Evolutionary conservation across 1,140 invertebrate species (phyloP).

Genomic region (Paralvinella palmiformis): DNA sequence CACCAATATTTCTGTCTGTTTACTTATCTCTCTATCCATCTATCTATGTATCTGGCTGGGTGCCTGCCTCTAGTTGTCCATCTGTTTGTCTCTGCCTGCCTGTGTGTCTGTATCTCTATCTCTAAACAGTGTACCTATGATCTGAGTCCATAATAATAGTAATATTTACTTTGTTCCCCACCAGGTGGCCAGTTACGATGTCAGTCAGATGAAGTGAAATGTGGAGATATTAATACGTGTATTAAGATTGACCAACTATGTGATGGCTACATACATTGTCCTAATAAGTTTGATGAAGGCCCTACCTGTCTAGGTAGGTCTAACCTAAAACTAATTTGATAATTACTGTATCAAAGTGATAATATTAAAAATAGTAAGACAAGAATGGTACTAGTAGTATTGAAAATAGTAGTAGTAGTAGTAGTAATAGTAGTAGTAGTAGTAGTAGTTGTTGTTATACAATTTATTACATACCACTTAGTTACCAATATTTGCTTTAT

Average conservation of each 20-base stretch:
- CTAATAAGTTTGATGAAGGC: constrained; percentile 22
- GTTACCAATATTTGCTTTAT: no score
- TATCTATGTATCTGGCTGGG: no score
- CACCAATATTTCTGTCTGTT: no score
- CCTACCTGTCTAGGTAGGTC: not conserved
- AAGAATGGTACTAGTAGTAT: not conserved
- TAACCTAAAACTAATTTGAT: not conserved
- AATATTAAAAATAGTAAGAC: not conserved
- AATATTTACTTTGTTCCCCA: not conserved
- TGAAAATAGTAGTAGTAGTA: not conserved
- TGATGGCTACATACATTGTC: constrained; percentile 16
- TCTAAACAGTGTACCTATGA: not conserved
- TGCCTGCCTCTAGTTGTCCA: no score
- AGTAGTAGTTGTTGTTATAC: not conserved
- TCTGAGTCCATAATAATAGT: not conserved
- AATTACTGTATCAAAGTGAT: not conserved
- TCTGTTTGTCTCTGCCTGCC: no score
- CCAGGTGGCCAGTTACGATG: constrained; percentile 15
- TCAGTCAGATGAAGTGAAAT: constrained; percentile 13
- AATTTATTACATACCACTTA: not conserved
- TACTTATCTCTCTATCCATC: no score
- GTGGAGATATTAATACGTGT: constrained; percentile 52
- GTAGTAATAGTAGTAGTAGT: not conserved
- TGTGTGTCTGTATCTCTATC: no score
- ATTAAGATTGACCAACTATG: constrained; percentile 50